These are phyloP conservation scores for Diachasma alloeum DNA, from an alignment of 1,140 invertebrate genomes.

Conservation along the genomic window DNA sequence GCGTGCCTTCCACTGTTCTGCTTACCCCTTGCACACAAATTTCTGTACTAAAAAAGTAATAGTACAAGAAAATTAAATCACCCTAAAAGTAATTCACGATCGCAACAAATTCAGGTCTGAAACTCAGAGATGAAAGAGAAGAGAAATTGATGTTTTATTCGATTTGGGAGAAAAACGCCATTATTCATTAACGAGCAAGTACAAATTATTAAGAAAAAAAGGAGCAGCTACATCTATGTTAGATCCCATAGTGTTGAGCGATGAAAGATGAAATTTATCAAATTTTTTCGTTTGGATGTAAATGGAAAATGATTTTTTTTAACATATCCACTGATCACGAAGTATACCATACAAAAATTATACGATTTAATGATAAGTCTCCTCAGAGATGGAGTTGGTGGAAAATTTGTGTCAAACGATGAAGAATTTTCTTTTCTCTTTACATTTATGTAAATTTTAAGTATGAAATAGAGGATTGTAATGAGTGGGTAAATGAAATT, in stretches of 20 bases:
- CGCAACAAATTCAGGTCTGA: conserved; percentile 60
- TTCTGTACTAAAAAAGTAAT: conserved; percentile 7
- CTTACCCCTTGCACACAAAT: conserved; percentile 16
- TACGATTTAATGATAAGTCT: conserved; percentile 57
- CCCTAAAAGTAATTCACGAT: conserved; percentile 51
- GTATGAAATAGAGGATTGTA: conserved; percentile 5
- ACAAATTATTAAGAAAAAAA: conserved; percentile 60
- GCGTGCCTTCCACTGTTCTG: conserved; percentile 32
- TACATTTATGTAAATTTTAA: conserved; percentile 3
- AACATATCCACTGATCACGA: conserved; percentile 55
- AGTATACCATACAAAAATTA: conserved; percentile 59
- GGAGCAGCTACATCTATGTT: conserved; percentile 54
- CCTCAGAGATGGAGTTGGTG: conserved; percentile 5
- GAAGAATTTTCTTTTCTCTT: not conserved
- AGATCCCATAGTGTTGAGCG: conserved; percentile 42
- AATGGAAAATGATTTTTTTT: conserved; percentile 37
- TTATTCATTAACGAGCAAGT: conserved; percentile 63
- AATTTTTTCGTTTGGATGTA: conserved; percentile 1
- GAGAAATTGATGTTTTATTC: conserved; percentile 52
- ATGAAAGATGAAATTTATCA: conserved; percentile 40
- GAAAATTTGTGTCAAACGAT: conserved; percentile 6
- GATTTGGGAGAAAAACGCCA: conserved; percentile 52
- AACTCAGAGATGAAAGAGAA: conserved; percentile 48
- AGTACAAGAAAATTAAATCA: conserved; percentile 49
- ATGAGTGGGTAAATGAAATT: not conserved